Conservation (phyloP, 2,797 vertebrate genomes). For the Novumbra hubbsi region DNA sequence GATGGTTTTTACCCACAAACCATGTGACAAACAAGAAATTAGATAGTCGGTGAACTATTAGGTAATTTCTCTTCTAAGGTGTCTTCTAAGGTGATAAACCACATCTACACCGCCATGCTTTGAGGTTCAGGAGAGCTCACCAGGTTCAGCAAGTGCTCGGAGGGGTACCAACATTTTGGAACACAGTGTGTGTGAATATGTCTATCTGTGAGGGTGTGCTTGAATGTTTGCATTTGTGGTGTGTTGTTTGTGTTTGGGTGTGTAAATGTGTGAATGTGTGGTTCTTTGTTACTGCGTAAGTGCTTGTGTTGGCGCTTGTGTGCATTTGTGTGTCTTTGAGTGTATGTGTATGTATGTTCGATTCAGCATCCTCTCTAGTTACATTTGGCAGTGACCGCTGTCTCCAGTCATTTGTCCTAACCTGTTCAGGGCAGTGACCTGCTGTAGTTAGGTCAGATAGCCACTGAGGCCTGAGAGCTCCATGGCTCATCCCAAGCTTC, state of each 20-base stretch:
- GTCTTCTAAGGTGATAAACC: slow-evolving; percentile 22
- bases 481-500: slow-evolving; percentile 28
- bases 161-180: neutral
- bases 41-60: slow-evolving; percentile 24
- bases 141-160: neutral
- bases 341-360: neutral
- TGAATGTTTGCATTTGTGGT: slow-evolving; percentile 17
- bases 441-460: slow-evolving; percentile 9
- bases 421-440: neutral
- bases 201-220: slow-evolving; percentile 8
- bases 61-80: slow-evolving; percentile 37
- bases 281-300: slow-evolving; percentile 25
- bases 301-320: slow-evolving; percentile 27
- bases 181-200: neutral
- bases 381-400: neutral
- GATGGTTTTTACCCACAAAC: slow-evolving; percentile 43
- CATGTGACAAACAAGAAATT: slow-evolving; percentile 56
- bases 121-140: slow-evolving; percentile 20
- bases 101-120: slow-evolving; percentile 19
- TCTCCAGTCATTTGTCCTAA: slow-evolving; percentile 4
- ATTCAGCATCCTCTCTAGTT: neutral
- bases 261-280: slow-evolving; percentile 10
- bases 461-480: too few relatives aligned
- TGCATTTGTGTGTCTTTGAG: slow-evolving; percentile 18
- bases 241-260: too few relatives aligned